These are phyloP conservation scores for Apaloderma vittatum DNA, from an alignment of 2,113 vertebrate genomes.

Conservation along the genomic window DNA sequence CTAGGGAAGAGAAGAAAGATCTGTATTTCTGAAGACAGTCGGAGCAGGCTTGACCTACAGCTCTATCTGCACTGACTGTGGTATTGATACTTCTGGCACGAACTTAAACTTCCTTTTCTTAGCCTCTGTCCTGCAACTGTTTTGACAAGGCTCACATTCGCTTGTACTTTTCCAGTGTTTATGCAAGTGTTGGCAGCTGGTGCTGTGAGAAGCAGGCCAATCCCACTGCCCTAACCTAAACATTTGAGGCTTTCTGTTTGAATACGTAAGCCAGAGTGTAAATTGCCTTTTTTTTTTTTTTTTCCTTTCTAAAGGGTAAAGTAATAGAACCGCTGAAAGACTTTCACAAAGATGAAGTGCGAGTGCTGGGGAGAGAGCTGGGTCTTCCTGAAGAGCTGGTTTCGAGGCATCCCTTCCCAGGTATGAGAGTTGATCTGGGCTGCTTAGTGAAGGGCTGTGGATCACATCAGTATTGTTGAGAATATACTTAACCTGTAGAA, in stretches of 20 bases:
- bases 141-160: background rate
- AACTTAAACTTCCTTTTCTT: background rate
- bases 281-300: background rate
- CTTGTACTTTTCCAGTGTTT: background rate
- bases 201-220: background rate
- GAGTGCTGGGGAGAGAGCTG: slow-evolving; percentile 93
- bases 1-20: background rate
- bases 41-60: background rate
- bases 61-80: background rate
- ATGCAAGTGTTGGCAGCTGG: background rate
- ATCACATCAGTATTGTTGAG: background rate
- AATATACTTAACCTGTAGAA: background rate
- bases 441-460: background rate
- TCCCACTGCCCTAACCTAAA: background rate
- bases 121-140: background rate
- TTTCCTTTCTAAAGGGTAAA: slow-evolving; percentile 85
- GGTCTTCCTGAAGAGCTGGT: slow-evolving; percentile 97
- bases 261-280: background rate
- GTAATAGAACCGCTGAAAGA: slow-evolving; percentile 98
- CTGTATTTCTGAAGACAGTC: background rate
- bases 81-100: background rate
- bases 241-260: background rate
- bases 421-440: slow-evolving; percentile 52
- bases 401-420: slow-evolving; percentile 96
- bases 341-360: slow-evolving; percentile 98